Evolutionary conservation across 2,888 invertebrate species (phyloP).

Genomic region (Anorthoa munda): DNA sequence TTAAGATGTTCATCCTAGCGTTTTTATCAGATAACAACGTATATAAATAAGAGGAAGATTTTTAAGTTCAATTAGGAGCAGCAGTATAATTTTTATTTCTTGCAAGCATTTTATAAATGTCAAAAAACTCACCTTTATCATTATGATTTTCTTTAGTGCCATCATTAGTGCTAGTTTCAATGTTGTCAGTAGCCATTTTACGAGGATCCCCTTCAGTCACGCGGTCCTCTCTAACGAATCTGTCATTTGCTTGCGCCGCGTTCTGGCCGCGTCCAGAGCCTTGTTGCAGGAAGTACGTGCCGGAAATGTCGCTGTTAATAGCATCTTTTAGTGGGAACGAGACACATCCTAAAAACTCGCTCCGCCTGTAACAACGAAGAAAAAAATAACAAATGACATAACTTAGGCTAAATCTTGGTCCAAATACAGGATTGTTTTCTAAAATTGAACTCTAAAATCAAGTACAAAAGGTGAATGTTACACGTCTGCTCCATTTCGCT

Average conservation of each 20-base stretch:
- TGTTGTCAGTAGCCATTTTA: conserved; percentile 90
- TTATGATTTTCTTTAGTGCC: conserved; percentile 85
- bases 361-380: conserved; percentile 93
- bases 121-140: conserved; percentile 81
- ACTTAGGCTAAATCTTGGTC: not conserved
- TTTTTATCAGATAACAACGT: no score
- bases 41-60: no score
- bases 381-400: conserved; percentile 17
- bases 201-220: conserved; percentile 79
- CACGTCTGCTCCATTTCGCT: conserved; percentile 29
- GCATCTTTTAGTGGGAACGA: conserved; percentile 97
- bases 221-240: conserved; percentile 75
- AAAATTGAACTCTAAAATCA: conserved; percentile 10
- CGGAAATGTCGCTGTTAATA: conserved; percentile 92
- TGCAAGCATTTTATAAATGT: not conserved
- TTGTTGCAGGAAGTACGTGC: conserved; percentile 94
- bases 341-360: conserved; percentile 98
- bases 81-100: not conserved
- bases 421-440: not conserved
- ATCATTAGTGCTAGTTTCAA: conserved; percentile 87
- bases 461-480: conserved; percentile 28
- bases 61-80: no score
- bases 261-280: conserved; percentile 76
- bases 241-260: conserved; percentile 77
- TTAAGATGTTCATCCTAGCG: no score